Base-by-base conservation (phyloP, 2,113 vertebrate species). In the Anguilla japonica region DNA sequence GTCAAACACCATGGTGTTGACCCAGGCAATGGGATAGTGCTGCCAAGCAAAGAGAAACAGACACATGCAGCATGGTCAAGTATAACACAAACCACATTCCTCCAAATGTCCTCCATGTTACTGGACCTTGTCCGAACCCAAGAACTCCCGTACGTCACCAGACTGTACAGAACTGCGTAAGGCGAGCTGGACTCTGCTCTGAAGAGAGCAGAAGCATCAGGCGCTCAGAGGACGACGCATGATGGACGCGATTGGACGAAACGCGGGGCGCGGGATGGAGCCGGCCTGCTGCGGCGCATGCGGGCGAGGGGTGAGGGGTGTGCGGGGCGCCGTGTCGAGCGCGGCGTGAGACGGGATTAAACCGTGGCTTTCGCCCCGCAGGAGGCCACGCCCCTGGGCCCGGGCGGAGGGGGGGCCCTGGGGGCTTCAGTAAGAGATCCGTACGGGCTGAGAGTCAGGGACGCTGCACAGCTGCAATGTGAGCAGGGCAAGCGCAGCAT, bases 1-100 rank as follows among this genome's bases (percentile, higher is more conserved):
- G 95, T 99, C 98, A 94, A 99, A 99, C 90, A 99, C 96, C 98
- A 99, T 99, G 18, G 98, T 99, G 93, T 99, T 99, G 87, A 99
- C 98, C 98, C 98, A 99, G 13, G 98, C 98, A 79, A 99, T 98
- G 80, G 98, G 98, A 93, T 98, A 99, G 93, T 98, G 97, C 98
- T 99, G 94, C 60, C 46, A 89, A 91, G 34, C 34, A 34, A 89
- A 1, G 53, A 92, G 40, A 90, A 18, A 86, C 6, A 79, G 15
- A 34, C 1, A 46, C 50, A 71, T 0, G 14, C 8, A 86, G 16
- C 29, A 1, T 3, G n/a, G 26, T 34, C 71, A 34, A 75, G 26
- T 5, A n/a, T n/a, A 75, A 22, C n/a, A 22, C n/a, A 11, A n/a
- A 71, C 67, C 60, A 67, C 60, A 26, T 3, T 20, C 60, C 60